These are phyloP conservation scores for Zaprionus obscuricornis DNA, from an alignment of 2,888 invertebrate genomes.

Conservation along the genomic window DNA sequence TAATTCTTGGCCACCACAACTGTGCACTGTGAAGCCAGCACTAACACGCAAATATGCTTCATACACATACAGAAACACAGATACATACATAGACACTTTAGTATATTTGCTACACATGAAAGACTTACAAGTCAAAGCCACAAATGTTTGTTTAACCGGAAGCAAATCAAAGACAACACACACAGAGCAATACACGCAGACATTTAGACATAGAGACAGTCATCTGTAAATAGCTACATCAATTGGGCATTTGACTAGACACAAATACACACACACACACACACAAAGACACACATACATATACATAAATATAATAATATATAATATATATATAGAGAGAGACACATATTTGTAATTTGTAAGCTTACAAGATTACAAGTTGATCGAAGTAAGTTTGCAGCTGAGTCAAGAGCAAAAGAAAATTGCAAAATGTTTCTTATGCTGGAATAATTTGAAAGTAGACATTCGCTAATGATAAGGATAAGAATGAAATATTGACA, in stretches of 20 bases:
- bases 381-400: constrained; percentile 17
- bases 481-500: constrained; percentile 53
- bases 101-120: constrained; percentile 13
- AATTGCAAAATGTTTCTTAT: constrained; percentile 47
- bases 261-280: too few species aligned
- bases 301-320: background rate
- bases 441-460: constrained; percentile 60
- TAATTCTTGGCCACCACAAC: constrained; percentile 14
- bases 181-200: too few species aligned
- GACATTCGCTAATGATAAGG: constrained; percentile 70
- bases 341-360: too few species aligned
- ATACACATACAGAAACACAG: constrained; percentile 7
- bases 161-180: constrained; percentile 47
- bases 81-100: background rate
- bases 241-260: constrained; percentile 34
- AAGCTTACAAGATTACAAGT: constrained; percentile 32
- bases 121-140: constrained; percentile 33
- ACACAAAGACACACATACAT: too few species aligned
- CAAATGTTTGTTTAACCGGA: constrained; percentile 48
- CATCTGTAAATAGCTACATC: constrained; percentile 29
- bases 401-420: constrained; percentile 6
- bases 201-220: too few species aligned
- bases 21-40: too few species aligned
- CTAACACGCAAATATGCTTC: too few species aligned
- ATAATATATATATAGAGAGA: background rate